Conservation (phyloP, 2,888 invertebrate genomes). For the Pediacus dermestoides region DNA sequence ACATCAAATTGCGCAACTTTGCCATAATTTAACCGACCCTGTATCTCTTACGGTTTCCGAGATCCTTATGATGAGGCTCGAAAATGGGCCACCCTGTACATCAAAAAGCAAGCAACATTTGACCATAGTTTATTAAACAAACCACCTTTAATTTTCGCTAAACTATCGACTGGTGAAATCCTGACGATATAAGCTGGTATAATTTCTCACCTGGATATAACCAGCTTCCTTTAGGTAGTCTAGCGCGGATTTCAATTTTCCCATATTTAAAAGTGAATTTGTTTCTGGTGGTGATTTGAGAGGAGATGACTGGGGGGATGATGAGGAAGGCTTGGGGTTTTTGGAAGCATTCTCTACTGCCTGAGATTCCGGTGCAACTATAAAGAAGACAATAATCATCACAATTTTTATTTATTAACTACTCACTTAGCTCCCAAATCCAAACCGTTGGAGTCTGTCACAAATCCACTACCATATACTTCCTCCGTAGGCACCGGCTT, state of each 20-base stretch:
- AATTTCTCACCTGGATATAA: conserved; percentile 66
- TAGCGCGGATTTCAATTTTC: conserved; percentile 64
- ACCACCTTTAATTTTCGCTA: too few species aligned
- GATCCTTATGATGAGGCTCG: too few species aligned
- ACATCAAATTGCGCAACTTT: too few species aligned
- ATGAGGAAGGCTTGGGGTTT: conserved; percentile 55
- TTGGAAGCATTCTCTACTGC: conserved; percentile 48
- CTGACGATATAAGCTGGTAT: too few species aligned
- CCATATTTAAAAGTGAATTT: conserved; percentile 69
- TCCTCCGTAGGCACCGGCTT: conserved; percentile 58
- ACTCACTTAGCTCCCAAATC: conserved; percentile 43
- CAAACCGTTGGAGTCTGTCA: conserved; percentile 37
- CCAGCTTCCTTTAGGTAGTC: conserved; percentile 75
- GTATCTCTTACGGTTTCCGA: too few species aligned
- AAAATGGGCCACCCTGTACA: too few species aligned
- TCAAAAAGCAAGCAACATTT: too few species aligned
- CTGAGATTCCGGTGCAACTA: conserved; percentile 49
- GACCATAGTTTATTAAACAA: too few species aligned
- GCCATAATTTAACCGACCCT: too few species aligned
- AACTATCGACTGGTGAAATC: too few species aligned
- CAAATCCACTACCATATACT: conserved; percentile 55
- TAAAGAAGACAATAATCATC: conserved; percentile 11
- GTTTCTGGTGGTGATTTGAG: conserved; percentile 59
- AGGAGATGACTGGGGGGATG: conserved; percentile 66
- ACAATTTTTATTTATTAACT: conserved; percentile 2